Percentiles rank a stretch among this genome's conserved stretches.
Evolutionary conservation across 1,140 invertebrate genomes (phyloP).

Genomic region (Zaprionus kolodkinae): DNA sequence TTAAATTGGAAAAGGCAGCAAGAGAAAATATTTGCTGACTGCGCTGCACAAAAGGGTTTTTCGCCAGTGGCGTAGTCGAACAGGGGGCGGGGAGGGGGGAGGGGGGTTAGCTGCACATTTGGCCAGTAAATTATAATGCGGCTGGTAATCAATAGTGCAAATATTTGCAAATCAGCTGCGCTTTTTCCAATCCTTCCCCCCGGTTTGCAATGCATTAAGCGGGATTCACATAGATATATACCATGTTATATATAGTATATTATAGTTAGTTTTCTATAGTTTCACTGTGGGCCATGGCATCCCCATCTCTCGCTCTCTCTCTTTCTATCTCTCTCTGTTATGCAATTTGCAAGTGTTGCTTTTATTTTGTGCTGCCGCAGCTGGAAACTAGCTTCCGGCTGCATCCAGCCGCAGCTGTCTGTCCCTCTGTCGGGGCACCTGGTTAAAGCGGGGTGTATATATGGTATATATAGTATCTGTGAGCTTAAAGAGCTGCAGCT

Average conservation of each 20-base stretch:
- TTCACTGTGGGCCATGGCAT: too few species aligned
- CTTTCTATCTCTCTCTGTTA: background rate
- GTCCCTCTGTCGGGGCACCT: conserved; percentile 1
- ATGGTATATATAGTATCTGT: background rate
- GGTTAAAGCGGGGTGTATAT: background rate
- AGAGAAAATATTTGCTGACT: conserved; percentile 56
- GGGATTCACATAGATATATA: conserved; percentile 1
- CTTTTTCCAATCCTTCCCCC: conserved; percentile 26
- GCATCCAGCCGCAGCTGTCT: background rate
- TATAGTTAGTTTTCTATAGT: background rate
- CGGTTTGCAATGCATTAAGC: conserved; percentile 22
- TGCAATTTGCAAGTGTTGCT: conserved; percentile 10
- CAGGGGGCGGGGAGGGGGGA: background rate
- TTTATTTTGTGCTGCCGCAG: conserved; percentile 6
- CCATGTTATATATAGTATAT: background rate
- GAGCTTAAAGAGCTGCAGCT: conserved; percentile 9
- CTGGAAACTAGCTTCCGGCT: conserved; percentile 9
- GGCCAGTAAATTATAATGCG: conserved; percentile 62
- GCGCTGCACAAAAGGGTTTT: conserved; percentile 5
- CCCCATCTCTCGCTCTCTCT: background rate
- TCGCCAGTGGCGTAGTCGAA: background rate
- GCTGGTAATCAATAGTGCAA: conserved; percentile 73
- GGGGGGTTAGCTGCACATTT: conserved; percentile 1
- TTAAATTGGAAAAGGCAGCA: conserved; percentile 74
- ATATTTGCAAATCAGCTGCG: conserved; percentile 72